phyloP scores from a whole-genome alignment of 2,797 vertebrate species.

The Naso thynnoides region DNA sequence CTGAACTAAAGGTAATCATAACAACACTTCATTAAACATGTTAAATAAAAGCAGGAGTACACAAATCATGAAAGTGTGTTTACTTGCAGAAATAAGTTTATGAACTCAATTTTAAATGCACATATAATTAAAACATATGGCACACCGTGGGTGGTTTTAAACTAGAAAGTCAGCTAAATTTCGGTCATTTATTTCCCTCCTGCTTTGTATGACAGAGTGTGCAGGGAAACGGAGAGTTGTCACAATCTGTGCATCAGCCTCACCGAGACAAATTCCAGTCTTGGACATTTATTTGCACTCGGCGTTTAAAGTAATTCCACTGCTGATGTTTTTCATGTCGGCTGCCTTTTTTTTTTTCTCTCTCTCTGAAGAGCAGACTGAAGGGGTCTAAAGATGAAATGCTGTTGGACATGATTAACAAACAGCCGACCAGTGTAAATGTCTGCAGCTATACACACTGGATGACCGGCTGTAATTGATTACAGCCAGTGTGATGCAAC shows the following conservation, averaged over 20 bases:
- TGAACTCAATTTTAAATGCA: conserved; percentile 30
- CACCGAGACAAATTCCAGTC: conserved; percentile 40
- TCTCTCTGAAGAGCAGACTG: conserved; percentile 53
- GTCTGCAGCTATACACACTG: conserved; percentile 79
- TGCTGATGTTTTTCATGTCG: conserved; percentile 57
- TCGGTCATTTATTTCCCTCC: conserved; percentile 21
- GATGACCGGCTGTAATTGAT: conserved; percentile 86
- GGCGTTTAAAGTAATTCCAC: conserved; percentile 42
- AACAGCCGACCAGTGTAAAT: conserved; percentile 79
- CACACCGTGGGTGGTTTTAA: conserved; percentile 27
- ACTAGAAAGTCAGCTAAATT: conserved; percentile 17
- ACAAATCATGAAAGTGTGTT: conserved; percentile 9
- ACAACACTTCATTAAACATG: conserved; percentile 3
- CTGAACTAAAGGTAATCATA: background rate
- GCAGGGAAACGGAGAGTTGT: conserved; percentile 5
- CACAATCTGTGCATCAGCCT: conserved; percentile 25
- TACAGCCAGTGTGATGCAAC: conserved; percentile 83
- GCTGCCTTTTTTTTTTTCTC: conserved; percentile 3
- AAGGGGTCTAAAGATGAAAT: conserved; percentile 77
- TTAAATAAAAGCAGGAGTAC: background rate
- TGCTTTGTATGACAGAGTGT: conserved; percentile 4
- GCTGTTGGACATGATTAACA: conserved; percentile 84
- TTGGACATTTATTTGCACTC: conserved; percentile 50
- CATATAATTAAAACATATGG: conserved; percentile 52
- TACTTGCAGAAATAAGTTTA: conserved; percentile 18